phyloP scores from a whole-genome alignment of 2,888 invertebrate species.

The Zhuqinia jingwanae region DNA sequence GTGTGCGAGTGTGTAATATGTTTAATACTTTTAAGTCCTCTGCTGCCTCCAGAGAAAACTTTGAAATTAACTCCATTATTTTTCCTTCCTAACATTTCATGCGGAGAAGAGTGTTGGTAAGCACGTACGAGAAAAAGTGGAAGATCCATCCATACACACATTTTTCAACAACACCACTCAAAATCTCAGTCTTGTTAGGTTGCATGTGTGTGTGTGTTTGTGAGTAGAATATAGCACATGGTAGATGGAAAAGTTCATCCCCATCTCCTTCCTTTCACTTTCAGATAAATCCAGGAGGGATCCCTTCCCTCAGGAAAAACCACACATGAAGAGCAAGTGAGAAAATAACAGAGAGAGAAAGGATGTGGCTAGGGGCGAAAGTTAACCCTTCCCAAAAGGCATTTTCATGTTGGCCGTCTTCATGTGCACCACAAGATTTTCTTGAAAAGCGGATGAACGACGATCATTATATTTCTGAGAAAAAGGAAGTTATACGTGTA shows the following conservation, averaged over 20 bases:
- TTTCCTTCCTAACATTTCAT: constrained; percentile 71
- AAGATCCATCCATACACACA: neutral
- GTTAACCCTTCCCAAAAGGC: constrained; percentile 53
- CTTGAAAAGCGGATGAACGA: neutral
- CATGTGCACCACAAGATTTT: neutral
- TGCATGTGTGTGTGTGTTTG: too few relatives aligned
- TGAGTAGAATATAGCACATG: neutral
- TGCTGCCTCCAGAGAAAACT: constrained; percentile 71
- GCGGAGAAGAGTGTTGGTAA: neutral
- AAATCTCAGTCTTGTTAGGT: neutral
- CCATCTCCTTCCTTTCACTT: neutral
- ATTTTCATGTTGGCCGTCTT: constrained; percentile 10
- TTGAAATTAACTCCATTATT: constrained; percentile 79
- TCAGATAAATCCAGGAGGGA: neutral
- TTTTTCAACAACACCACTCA: neutral
- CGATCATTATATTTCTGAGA: neutral
- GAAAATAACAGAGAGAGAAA: constrained; percentile 33
- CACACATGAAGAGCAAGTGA: neutral
- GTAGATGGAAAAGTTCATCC: constrained; percentile 30
- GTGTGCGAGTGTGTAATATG: constrained; percentile 34
- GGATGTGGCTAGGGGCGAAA: constrained; percentile 69
- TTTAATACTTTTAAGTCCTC: constrained; percentile 78
- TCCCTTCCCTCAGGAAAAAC: constrained; percentile 3
- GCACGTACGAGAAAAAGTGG: neutral
- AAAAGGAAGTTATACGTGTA: neutral